Conservation (phyloP, 2,888 invertebrate species). For the Alsophila aescularia region DNA sequence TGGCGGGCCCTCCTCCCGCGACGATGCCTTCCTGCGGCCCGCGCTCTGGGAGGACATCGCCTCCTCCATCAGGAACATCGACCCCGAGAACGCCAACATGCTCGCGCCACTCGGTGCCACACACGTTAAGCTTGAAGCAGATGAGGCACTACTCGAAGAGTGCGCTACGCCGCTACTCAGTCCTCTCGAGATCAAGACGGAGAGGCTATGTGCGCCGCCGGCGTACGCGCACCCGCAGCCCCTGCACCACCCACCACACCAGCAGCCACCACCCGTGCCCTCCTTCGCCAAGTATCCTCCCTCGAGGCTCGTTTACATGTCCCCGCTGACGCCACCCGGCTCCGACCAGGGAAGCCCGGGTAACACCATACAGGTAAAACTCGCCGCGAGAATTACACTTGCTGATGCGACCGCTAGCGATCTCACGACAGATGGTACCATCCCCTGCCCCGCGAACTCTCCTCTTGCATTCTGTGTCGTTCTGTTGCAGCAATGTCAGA, state of each 20-base stretch:
- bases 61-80: constrained; percentile 94
- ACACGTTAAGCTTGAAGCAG: constrained; percentile 92
- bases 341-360: constrained; percentile 94
- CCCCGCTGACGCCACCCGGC: constrained; percentile 94
- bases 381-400: neutral
- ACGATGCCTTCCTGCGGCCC: constrained; percentile 94
- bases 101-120: constrained; percentile 87
- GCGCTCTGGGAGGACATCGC: constrained; percentile 97
- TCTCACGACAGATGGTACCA: constrained; percentile 66
- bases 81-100: constrained; percentile 95
- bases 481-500: constrained; percentile 45
- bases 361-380: constrained; percentile 85
- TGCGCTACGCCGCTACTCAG: constrained; percentile 89
- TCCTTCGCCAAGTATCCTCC: constrained; percentile 77
- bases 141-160: constrained; percentile 84
- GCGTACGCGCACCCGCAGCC: constrained; percentile 68
- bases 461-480: constrained; percentile 31
- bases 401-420: constrained; percentile 65
- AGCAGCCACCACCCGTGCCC: constrained; percentile 63
- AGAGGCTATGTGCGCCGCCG: constrained; percentile 86
- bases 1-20: constrained; percentile 85
- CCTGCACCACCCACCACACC: constrained; percentile 64
- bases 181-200: constrained; percentile 92
- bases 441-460: constrained; percentile 67
- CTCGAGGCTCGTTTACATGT: constrained; percentile 88